Evolutionary conservation across 2,888 invertebrate species (phyloP).

Genomic region (Cataglyphis cursor): DNA sequence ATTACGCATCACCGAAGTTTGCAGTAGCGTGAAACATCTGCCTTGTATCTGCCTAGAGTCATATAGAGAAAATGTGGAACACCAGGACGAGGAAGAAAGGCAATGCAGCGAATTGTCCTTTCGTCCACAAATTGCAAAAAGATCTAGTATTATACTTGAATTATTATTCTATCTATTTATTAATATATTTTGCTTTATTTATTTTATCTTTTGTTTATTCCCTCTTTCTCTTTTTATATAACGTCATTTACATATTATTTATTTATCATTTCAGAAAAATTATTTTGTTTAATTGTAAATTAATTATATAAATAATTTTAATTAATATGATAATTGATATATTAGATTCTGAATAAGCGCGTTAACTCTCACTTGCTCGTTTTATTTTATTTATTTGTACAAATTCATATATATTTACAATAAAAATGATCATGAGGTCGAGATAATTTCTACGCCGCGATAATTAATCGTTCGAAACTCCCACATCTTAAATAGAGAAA

Average conservation of each 20-base stretch:
- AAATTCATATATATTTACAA: background rate
- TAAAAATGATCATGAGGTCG: background rate
- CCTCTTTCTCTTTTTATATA: too few species aligned
- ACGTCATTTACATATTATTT: background rate
- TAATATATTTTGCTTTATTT: too few species aligned
- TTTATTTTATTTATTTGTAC: too few species aligned
- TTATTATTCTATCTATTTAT: background rate
- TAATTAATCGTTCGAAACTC: background rate
- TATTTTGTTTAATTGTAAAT: background rate
- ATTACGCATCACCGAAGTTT: background rate
- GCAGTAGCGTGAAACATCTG: conserved; percentile 22
- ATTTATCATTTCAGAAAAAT: background rate
- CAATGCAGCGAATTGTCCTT: background rate
- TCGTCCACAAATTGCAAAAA: background rate
- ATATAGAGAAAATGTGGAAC: background rate
- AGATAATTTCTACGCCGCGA: background rate
- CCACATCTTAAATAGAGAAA: conserved; percentile 14
- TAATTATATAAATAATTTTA: background rate
- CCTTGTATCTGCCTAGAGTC: background rate
- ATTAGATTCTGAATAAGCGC: too few species aligned
- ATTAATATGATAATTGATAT: background rate
- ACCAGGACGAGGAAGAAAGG: background rate
- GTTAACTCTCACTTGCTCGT: too few species aligned
- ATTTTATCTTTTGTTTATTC: too few species aligned
- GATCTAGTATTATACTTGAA: background rate